phyloP scores from a whole-genome alignment of 2,888 invertebrate species.

The Drosophila leonis region DNA sequence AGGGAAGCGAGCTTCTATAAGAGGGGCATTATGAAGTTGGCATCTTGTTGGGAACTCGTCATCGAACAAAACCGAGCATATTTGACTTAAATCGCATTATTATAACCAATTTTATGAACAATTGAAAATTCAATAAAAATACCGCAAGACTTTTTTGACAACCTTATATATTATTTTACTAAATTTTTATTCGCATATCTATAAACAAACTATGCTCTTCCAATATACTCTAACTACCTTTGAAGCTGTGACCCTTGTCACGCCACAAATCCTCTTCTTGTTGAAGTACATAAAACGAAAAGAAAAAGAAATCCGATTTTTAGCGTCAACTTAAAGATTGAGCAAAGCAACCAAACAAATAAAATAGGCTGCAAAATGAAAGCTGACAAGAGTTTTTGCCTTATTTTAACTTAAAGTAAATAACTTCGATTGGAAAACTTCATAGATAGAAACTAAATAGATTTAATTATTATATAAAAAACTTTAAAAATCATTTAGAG shows the following conservation, averaged over 20 bases:
- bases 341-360: not conserved
- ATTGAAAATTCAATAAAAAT: no score
- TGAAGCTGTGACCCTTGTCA: slow-evolving; percentile 10
- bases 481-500: not conserved
- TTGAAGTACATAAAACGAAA: not conserved
- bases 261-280: slow-evolving; percentile 3
- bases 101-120: no score
- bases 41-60: no score
- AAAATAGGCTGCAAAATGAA: not conserved
- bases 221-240: not conserved
- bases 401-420: not conserved
- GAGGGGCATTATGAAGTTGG: no score
- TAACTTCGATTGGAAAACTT: not conserved
- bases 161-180: not conserved
- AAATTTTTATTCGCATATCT: not conserved
- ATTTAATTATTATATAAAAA: not conserved
- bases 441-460: not conserved
- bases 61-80: no score
- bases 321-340: slow-evolving; percentile 1
- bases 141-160: no score
- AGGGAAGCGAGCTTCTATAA: no score
- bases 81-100: no score
- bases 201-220: not conserved
- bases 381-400: not conserved
- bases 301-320: not conserved